Conservation (phyloP, 2,113 vertebrate species). For the Barnardius zonarius region DNA sequence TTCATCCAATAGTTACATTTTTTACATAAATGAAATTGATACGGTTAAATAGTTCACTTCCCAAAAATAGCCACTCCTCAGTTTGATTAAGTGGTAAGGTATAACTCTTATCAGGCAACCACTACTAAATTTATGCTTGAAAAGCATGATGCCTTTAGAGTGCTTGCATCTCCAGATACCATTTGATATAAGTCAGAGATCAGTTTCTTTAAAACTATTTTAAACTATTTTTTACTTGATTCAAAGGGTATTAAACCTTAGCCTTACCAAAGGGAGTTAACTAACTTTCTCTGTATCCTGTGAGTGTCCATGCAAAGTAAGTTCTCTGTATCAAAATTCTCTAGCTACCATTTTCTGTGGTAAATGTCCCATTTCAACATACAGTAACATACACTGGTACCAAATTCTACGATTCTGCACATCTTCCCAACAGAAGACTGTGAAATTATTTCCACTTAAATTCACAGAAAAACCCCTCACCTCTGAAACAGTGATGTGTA, state of each 20-base stretch:
- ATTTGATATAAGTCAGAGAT: not conserved
- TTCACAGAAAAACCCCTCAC: not conserved
- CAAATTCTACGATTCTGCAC: not conserved
- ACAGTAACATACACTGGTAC: fast-evolving
- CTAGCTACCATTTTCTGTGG: not conserved
- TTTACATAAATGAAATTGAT: not conserved
- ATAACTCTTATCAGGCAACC: not conserved
- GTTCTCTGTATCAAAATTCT: not conserved
- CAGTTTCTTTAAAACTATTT: not conserved
- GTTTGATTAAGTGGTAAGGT: not conserved
- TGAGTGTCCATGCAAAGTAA: not conserved
- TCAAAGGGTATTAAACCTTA: not conserved
- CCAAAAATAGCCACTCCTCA: not conserved
- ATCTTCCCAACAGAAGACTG: not conserved
- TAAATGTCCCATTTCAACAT: not conserved
- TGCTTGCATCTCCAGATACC: not conserved
- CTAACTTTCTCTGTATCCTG: not conserved
- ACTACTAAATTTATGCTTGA: not conserved
- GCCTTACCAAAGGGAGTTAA: not conserved
- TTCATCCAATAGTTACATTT: not conserved
- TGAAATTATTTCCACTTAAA: not conserved
- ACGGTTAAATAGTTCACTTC: not conserved
- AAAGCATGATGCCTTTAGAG: not conserved
- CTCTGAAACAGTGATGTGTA: not conserved
- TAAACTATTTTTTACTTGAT: not conserved